Percentiles rank a stretch among this genome's conserved stretches.
Evolutionary conservation across 2,888 invertebrate genomes (phyloP).

Genomic region (Ganaspis brasiliensis): DNA sequence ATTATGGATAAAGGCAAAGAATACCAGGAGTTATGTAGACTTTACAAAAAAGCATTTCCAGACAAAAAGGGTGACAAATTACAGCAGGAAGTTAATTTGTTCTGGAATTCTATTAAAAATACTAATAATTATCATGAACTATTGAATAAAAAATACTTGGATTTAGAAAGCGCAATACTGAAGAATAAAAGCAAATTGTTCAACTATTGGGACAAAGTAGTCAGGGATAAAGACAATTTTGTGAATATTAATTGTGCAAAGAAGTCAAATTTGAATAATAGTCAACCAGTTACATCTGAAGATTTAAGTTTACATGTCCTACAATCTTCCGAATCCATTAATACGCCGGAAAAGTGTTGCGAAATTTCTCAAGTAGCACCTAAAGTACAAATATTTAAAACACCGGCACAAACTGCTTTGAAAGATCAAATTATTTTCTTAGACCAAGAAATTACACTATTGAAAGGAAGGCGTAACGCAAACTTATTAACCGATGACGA

Average conservation of each 20-base stretch:
- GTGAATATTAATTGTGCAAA: neutral
- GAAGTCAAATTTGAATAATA: neutral
- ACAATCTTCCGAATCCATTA: neutral
- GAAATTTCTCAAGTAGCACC: neutral
- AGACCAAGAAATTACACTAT: neutral
- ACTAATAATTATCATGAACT: neutral
- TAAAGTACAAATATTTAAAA: neutral
- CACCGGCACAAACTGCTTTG: neutral
- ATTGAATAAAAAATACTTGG: neutral
- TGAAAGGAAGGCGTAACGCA: neutral
- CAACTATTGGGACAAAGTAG: slow-evolving; percentile 7
- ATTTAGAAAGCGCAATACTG: neutral
- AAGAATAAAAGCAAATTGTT: slow-evolving; percentile 1
- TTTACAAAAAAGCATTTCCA: neutral
- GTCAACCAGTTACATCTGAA: neutral
- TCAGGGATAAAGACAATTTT: neutral
- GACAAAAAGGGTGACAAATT: neutral
- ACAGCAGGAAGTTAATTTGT: neutral
- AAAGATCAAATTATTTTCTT: slow-evolving; percentile 4
- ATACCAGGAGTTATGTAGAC: neutral
- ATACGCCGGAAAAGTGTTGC: neutral
- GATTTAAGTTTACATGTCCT: neutral
- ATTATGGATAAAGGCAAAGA: neutral
- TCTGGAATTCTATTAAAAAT: slow-evolving; percentile 7
- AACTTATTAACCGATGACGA: neutral